Evolutionary conservation across 2,113 vertebrate genomes (phyloP), one percentile per base, ranked within the genome.

Genomic region (Heliornis fulica): DNA sequence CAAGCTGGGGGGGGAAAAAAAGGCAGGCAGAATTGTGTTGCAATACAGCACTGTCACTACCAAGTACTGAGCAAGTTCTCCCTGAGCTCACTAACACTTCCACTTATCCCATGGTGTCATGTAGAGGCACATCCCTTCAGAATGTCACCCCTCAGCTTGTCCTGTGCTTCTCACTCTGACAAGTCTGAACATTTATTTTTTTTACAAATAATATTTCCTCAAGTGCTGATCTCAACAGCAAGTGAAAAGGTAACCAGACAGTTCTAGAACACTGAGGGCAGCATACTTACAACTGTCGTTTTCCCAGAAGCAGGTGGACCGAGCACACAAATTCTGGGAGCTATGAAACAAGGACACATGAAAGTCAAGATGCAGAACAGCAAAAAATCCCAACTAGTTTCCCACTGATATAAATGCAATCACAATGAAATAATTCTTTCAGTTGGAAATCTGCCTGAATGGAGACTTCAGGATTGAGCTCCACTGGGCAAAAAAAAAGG

Each of bases 301-400:
- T 98, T 98, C 59, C 99, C 99, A 11, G 99, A 98, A 93, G 98
- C 98, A 7, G 99, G 98, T 9, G 99, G 99, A 13, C 99, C 99
- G 48, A 99, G 91, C 66, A 99, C 78, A 56, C 95, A 93, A 51
- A 98, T 97, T 95, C 93, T 95, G 94, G 98, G 98, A 97, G 98
- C 97, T 98, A 90, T 38, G 72, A 96, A 94, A 87, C 10, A 94
- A 87, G 95, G 87, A 96, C 3, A 91, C 14, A 12, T 21, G 61
- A 84, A 89, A 5, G 86, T 98, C 87, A 98, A n/a, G 40, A 21
- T 29, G 41, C 20, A 45, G 50, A 41, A 53, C 10, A 68, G 88
- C 88, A 86, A 79, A n/a, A 94, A 86, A 48, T 46, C 50, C 45
- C 80, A 71, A 28, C 15, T 20, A 54, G 22, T 75, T 92, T 64